A percentile compares a stretch with the other conserved stretches of the same genome.
These are phyloP conservation scores for Naja naja DNA, from an alignment of 2,113 vertebrate genomes.

Conservation along the genomic window DNA sequence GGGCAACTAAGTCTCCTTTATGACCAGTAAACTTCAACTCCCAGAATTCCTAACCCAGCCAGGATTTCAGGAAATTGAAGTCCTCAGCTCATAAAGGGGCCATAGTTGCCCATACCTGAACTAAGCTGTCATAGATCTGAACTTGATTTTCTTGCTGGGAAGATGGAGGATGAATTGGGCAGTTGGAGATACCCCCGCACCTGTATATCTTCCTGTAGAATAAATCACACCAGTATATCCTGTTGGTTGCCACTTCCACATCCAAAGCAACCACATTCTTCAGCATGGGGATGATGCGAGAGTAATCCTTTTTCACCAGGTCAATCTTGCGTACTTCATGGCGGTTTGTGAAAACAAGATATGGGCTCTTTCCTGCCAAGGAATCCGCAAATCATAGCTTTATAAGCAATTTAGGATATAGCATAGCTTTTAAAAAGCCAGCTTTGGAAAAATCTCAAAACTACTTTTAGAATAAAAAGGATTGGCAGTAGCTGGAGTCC, in stretches of 20 bases:
- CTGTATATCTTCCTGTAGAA: constrained; percentile 95
- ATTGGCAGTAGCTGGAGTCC: neutral
- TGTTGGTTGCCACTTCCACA: constrained; percentile 91
- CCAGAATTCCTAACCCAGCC: neutral
- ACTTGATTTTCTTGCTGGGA: neutral
- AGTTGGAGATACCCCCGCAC: constrained; percentile 59
- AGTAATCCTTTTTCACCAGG: constrained; percentile 88
- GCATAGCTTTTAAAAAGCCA: neutral
- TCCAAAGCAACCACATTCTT: constrained; percentile 95
- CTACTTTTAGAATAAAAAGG: neutral
- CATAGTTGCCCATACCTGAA: neutral
- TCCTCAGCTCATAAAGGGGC: neutral
- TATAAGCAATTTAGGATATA: constrained; percentile 23
- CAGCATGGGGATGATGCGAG: constrained; percentile 87
- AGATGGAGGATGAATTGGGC: neutral
- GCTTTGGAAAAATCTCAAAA: neutral
- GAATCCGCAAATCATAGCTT: constrained; percentile 11
- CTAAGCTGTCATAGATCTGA: neutral
- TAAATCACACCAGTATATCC: constrained; percentile 98
- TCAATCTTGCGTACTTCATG: constrained; percentile 93
- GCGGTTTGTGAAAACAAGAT: constrained; percentile 94
- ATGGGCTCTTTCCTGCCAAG: constrained; percentile 83
- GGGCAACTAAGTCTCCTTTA: neutral
- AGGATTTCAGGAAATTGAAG: neutral
- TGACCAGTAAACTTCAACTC: neutral